Conservation (phyloP, 35 echinoderm and acorn worm genomes). For the Apostichopus parvimensis region DNA sequence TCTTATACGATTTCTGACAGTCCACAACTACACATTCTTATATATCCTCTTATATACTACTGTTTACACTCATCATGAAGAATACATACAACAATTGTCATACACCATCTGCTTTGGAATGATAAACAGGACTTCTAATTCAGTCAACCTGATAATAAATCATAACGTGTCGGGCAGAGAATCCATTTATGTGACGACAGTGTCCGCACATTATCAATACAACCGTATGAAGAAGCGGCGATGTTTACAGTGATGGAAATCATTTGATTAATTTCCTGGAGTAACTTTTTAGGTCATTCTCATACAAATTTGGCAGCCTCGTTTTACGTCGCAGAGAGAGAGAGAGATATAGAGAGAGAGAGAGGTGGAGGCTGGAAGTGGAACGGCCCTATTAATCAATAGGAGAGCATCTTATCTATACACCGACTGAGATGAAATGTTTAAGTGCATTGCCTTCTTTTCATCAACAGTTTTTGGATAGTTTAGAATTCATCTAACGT, state of each 20-base stretch:
- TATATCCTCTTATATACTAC: no score
- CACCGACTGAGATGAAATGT: background rate
- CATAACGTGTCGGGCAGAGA: background rate
- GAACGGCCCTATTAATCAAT: background rate
- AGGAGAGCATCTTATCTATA: background rate
- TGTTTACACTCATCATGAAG: no score
- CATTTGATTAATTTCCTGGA: slow-evolving; percentile 31
- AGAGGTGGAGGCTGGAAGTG: background rate
- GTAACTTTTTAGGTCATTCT: slow-evolving; percentile 28
- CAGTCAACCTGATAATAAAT: background rate
- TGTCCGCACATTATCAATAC: background rate
- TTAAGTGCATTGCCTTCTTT: no score
- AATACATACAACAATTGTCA: no score
- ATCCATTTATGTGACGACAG: background rate
- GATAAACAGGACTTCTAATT: no score
- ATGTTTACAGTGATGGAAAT: slow-evolving; percentile 29
- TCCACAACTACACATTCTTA: no score
- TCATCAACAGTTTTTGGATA: no score
- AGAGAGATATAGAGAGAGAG: background rate
- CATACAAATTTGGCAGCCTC: background rate
- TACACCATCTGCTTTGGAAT: no score
- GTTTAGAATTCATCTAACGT: no score
- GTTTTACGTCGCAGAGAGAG: background rate
- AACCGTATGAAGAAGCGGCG: background rate
- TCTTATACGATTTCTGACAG: no score